These are phyloP conservation scores for Charadrius vociferus DNA, from an alignment of 2,113 vertebrate genomes.

Conservation along the genomic window DNA sequence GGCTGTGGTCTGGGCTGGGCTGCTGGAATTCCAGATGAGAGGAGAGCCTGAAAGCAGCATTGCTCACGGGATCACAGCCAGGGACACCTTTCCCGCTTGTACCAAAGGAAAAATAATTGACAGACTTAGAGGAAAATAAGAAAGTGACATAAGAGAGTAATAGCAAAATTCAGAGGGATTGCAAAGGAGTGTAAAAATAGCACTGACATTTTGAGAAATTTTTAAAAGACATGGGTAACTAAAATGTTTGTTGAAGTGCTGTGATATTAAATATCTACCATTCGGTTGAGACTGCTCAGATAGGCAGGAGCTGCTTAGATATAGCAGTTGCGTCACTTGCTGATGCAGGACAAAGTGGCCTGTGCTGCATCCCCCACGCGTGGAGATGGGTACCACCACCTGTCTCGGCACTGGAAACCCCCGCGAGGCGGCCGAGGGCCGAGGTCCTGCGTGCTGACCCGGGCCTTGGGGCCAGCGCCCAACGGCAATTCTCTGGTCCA, in stretches of 20 bases:
- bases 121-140: not conserved
- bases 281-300: not conserved
- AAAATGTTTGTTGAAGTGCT: not conserved
- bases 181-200: not conserved
- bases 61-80: fast-evolving
- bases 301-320: fast-evolving
- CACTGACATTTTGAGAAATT: not conserved
- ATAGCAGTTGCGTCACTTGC: fast-evolving
- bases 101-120: not conserved
- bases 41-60: not conserved
- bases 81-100: not conserved
- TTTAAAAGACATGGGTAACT: not conserved
- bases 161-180: not conserved
- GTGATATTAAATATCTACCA: not conserved
- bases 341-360: not conserved
- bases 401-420: not conserved
- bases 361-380: fast-evolving
- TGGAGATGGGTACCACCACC: not conserved
- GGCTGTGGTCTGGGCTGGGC: not conserved
- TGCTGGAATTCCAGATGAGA: not conserved
- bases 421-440: not conserved
- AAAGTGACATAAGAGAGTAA: not conserved
- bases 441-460: fast-evolving
- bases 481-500: too few relatives aligned
- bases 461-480: not conserved